Conservation (phyloP, 64 coral and sea anemone species). For the Montipora capricornis region DNA sequence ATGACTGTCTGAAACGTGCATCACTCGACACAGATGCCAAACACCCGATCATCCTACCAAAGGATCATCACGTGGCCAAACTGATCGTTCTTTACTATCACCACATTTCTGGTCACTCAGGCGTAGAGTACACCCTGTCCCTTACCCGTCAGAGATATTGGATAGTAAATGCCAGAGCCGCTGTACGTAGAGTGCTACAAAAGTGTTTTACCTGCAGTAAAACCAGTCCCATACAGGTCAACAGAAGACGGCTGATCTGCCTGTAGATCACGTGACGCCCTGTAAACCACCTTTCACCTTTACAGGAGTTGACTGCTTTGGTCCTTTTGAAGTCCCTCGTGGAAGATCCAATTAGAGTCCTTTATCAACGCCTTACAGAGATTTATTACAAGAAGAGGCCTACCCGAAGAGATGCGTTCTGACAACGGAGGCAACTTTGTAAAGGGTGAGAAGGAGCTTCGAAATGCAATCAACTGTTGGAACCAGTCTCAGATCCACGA, state of each 20-base stretch:
- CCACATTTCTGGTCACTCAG: constrained; percentile 39
- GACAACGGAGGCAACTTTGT: too few relatives aligned
- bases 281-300: constrained; percentile 12
- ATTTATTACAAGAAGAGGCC: constrained; percentile 6
- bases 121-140: background rate
- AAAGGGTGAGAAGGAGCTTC: background rate
- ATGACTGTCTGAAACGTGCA: constrained; percentile 23
- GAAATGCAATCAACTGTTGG: constrained; percentile 15
- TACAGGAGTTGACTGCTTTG: background rate
- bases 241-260: constrained; percentile 20
- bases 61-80: constrained; percentile 31
- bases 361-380: constrained; percentile 15
- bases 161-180: constrained; percentile 6
- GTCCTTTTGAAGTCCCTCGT: background rate
- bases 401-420: too few relatives aligned
- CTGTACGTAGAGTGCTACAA: background rate
- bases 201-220: background rate
- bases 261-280: background rate
- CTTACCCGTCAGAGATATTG: constrained; percentile 6
- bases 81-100: constrained; percentile 48
- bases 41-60: constrained; percentile 56
- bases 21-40: constrained; percentile 38
- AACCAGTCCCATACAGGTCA: background rate
- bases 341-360: background rate
- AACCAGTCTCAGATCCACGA: constrained; percentile 9